phyloP scores from a whole-genome alignment of 2,797 vertebrate genomes.

The Sandelia bainsii region DNA sequence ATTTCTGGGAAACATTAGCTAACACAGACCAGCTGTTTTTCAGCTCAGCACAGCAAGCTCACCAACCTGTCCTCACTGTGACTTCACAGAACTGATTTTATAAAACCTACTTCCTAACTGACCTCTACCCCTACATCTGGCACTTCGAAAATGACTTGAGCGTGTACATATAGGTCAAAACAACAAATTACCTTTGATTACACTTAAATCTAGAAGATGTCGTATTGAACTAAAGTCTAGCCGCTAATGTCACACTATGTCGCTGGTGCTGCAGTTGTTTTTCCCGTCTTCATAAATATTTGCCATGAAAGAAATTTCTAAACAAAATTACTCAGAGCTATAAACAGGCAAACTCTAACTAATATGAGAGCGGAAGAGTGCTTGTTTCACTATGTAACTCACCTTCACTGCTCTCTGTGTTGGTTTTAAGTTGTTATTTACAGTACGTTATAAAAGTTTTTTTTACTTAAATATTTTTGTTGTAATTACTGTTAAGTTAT shows the following conservation, averaged over 20 bases:
- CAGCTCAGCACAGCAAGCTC: conserved; percentile 59
- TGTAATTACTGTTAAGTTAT: not conserved
- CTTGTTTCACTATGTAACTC: not conserved
- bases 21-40: conserved; percentile 81
- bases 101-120: conserved; percentile 39
- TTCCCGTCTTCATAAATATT: conserved; percentile 5
- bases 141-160: conserved; percentile 1
- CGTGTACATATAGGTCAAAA: conserved; percentile 22
- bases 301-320: not conserved
- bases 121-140: conserved; percentile 21
- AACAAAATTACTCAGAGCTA: not conserved
- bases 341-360: not conserved
- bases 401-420: not conserved
- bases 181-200: conserved; percentile 1
- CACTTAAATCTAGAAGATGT: not conserved
- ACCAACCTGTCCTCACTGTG: conserved; percentile 68
- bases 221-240: conserved; percentile 5
- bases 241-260: conserved; percentile 8
- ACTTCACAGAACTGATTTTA: conserved; percentile 54
- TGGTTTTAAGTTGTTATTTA: not conserved
- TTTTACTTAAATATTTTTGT: not conserved
- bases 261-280: not conserved
- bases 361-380: not conserved
- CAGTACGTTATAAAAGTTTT: not conserved
- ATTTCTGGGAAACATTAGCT: conserved; percentile 80